Percentiles rank a stretch among this genome's conserved stretches.
Evolutionary conservation across 1,140 invertebrate species (phyloP).

Genomic region (Dryas iulia): DNA sequence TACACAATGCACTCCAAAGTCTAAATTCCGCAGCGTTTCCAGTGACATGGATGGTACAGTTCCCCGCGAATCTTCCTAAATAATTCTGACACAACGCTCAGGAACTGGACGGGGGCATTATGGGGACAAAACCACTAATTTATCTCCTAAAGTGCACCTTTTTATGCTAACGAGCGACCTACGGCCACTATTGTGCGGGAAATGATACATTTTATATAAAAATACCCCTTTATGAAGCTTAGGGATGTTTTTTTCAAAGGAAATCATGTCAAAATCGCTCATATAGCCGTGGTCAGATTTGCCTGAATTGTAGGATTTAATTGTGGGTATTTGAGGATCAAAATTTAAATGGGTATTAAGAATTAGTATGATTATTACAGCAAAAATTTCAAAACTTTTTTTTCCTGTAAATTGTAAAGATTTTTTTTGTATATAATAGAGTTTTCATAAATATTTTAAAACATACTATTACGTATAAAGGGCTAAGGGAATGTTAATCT

Average conservation of each 20-base stretch:
- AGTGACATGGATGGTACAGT: slow-evolving; percentile 48
- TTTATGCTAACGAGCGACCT: slow-evolving; percentile 21
- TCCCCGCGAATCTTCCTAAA: slow-evolving; percentile 64
- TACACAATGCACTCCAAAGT: no score
- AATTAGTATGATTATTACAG: no score
- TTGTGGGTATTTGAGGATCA: background rate
- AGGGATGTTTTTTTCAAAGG: background rate
- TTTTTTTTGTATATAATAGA: no score
- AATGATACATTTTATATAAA: slow-evolving; percentile 6
- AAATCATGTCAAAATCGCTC: background rate
- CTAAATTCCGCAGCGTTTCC: slow-evolving; percentile 23
- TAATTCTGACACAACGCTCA: slow-evolving; percentile 63
- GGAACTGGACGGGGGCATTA: slow-evolving; percentile 47
- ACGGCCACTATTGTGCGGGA: slow-evolving; percentile 8
- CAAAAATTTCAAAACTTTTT: no score
- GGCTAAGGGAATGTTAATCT: no score
- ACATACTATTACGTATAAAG: no score
- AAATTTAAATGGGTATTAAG: background rate
- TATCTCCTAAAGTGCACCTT: slow-evolving; percentile 43
- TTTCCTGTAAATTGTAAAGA: no score
- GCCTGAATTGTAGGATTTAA: background rate
- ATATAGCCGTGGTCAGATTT: background rate
- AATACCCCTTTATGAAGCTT: background rate
- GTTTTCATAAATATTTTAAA: no score
- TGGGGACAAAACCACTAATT: slow-evolving; percentile 58